Evolutionary conservation across 2,888 invertebrate species (phyloP), one percentile per base, ranked within the genome.

Genomic region (Drosophila cracens): DNA sequence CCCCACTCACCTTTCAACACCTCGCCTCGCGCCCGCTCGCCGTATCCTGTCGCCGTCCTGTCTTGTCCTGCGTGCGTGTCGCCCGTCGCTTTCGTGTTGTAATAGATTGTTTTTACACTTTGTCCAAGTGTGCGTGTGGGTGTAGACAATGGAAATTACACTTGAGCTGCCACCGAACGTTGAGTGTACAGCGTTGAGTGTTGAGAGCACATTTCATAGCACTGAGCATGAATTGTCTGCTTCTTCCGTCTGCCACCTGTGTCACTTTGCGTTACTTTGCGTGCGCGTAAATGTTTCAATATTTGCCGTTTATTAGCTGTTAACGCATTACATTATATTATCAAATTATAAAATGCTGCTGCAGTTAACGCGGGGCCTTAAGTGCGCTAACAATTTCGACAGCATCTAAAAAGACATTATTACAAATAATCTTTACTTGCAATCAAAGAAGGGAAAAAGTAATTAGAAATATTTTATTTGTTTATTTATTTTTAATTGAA

Each of bases 81-180:
- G 67, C 67, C 25, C 49, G 52, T 46, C 57, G 64, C 57, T 60
- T 60, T 57, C 65, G 73, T 67, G 70, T 63, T 74, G 70, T 76
- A 86, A 86, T 77, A 77, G 74, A 78, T 86, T 86, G 69, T 74
- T 81, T 76, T 85, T 63, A 77, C 63, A 74, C 58, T 52, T 65
- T 67, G 54, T 33, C 64, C 68, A 62, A 43, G 61, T 58, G 49
- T 59, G 58, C 40, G 63, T 56, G 62, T 54, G 56, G 57, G 64
- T 72, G 80, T 71, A 78, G 80, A 87, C 84, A 84, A 87, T 84
- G 80, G 75, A 86, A 83, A 83, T 79, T 81, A 86, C 82, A 86
- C 87, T 86, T 81, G 72, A 81, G 79, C 75, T 79, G 86, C 53
- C 81, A 43, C 76, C 34, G 38, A 65, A 65, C 40, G 38, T 38